These are phyloP conservation scores for Orthosia gothica DNA, from an alignment of 2,888 invertebrate genomes.

Conservation along the genomic window DNA sequence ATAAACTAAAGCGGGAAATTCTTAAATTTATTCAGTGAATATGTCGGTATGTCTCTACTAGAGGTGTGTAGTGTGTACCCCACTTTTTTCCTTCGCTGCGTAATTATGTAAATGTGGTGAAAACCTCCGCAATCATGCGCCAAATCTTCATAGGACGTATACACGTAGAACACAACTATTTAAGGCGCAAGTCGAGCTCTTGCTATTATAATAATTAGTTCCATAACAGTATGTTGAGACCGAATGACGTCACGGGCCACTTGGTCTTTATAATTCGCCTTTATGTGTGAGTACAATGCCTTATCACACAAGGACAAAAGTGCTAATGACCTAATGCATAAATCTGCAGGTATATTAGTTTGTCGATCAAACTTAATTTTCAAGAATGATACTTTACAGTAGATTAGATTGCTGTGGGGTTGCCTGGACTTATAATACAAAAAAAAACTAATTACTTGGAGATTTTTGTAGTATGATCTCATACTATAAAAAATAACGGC, in stretches of 20 bases:
- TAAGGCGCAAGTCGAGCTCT: conserved; percentile 27
- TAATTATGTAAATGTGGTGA: conserved; percentile 66
- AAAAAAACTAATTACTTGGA: too few relatives aligned
- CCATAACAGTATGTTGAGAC: conserved; percentile 26
- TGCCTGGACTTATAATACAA: too few relatives aligned
- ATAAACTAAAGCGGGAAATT: conserved; percentile 9
- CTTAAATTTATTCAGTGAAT: conserved; percentile 20
- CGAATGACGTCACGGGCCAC: conserved; percentile 57
- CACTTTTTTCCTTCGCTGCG: conserved; percentile 49
- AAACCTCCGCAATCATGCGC: conserved; percentile 62
- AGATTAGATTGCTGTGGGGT: too few relatives aligned
- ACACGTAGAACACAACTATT: conserved; percentile 45
- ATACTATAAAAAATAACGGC: background rate
- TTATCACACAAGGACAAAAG: conserved; percentile 12
- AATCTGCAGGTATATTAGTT: too few relatives aligned
- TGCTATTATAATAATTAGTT: conserved; percentile 48
- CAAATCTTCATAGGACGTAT: conserved; percentile 56
- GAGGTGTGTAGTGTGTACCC: conserved; percentile 25
- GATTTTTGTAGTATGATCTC: too few relatives aligned
- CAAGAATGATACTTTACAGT: too few relatives aligned
- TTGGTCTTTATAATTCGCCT: conserved; percentile 42
- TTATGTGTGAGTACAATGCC: conserved; percentile 35
- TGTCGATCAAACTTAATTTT: too few relatives aligned
- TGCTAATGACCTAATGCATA: background rate
- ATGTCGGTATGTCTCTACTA: background rate